These are phyloP conservation scores for Psilanteris sp. DNA, from an alignment of 1,140 invertebrate species.

Conservation along the genomic window DNA sequence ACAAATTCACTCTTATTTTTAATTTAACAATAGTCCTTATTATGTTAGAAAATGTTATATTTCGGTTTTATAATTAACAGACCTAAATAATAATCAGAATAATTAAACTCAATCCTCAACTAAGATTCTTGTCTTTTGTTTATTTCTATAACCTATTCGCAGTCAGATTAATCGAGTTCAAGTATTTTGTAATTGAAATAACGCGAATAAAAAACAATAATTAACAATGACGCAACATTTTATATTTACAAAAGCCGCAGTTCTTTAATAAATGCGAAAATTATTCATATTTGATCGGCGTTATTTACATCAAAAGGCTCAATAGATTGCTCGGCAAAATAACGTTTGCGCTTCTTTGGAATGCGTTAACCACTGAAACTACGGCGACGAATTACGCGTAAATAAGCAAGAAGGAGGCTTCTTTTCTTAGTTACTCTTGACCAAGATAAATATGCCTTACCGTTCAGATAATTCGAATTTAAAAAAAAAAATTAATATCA, in stretches of 20 bases:
- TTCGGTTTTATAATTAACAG: too few relatives aligned
- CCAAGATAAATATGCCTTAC: conserved; percentile 45
- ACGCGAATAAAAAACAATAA: conserved; percentile 29
- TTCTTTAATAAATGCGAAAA: conserved; percentile 42
- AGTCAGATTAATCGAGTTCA: too few relatives aligned
- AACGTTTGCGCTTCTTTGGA: conserved; percentile 60
- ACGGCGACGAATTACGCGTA: conserved; percentile 65
- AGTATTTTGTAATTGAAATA: too few relatives aligned
- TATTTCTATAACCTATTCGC: too few relatives aligned
- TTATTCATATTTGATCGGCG: conserved; percentile 60
- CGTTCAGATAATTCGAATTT: conserved; percentile 15
- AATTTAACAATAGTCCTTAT: too few relatives aligned
- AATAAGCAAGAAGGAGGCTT: conserved; percentile 63
- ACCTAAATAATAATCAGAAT: too few relatives aligned
- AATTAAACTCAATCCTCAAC: too few relatives aligned
- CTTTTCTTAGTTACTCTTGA: conserved; percentile 56
- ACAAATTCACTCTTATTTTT: too few relatives aligned
- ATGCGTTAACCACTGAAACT: conserved; percentile 57
- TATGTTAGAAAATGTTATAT: too few relatives aligned
- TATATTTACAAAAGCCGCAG: conserved; percentile 19
- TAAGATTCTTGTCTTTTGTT: too few relatives aligned
- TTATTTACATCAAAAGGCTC: conserved; percentile 62
- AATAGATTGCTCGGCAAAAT: conserved; percentile 49
- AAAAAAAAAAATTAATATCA: too few relatives aligned
- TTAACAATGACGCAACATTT: conserved; percentile 17